Evolutionary conservation across 2,113 vertebrate genomes (phyloP).

Genomic region (Passer domesticus): DNA sequence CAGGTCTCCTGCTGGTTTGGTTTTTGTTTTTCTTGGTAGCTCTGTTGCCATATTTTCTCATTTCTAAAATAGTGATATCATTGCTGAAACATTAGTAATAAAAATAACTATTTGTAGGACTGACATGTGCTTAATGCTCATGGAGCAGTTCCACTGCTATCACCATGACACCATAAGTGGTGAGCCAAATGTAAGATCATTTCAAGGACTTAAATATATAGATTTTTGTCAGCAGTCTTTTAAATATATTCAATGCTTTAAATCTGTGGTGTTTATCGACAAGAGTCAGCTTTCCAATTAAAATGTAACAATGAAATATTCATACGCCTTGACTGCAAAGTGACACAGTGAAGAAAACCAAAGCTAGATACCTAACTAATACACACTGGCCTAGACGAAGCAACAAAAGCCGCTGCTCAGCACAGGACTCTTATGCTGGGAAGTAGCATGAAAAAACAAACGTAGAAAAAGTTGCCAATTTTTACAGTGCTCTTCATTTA

Average conservation of each 20-base stretch:
- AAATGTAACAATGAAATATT: neutral
- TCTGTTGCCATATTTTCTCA: neutral
- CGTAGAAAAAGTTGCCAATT: neutral
- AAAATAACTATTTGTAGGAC: neutral
- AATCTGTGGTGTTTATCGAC: neutral
- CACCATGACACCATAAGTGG: neutral
- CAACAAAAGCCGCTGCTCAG: neutral
- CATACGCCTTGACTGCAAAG: neutral
- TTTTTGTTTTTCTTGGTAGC: accelerated
- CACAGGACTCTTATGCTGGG: neutral
- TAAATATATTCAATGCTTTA: neutral
- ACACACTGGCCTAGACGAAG: neutral
- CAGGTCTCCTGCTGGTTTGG: neutral
- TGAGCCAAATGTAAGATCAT: neutral
- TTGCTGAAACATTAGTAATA: neutral
- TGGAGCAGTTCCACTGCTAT: neutral
- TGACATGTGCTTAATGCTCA: neutral
- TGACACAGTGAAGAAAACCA: neutral
- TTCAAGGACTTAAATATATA: neutral
- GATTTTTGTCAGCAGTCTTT: neutral
- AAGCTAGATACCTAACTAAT: neutral
- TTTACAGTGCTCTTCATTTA: neutral
- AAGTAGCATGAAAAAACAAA: neutral
- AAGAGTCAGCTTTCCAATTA: neutral
- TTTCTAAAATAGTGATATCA: neutral